Evolutionary conservation across 2,888 invertebrate species (phyloP), one percentile per base, ranked within the genome.

Genomic region (Conomelus anceps): DNA sequence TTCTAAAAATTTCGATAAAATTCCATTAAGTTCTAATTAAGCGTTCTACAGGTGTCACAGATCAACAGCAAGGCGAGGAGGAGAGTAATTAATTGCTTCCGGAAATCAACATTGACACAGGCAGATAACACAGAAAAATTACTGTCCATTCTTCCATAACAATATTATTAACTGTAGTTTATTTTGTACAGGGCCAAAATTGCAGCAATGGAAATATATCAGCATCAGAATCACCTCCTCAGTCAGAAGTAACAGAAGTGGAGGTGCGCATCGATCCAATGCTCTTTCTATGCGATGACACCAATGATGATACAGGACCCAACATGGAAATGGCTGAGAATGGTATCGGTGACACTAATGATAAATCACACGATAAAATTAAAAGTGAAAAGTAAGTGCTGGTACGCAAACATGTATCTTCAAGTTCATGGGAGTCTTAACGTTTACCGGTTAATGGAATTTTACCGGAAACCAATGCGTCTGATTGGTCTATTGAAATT

Each of bases 231-330:
- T 11, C 85, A 88, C 63, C 85, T 0, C 24, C 89, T 13, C 34
- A 23, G 6, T 90, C 41, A 23, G 91, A 91, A 17, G 91, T 91
- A 22, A 91, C 91, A 20, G 94, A 95, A 93, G 95, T 96, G 94
- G 96, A 96, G 93, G 95, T 96, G 0, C 95, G 94, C 92, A 94
- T 96, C 0, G 96, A 96, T 92, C 96, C 96, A 4, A 96, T 96
- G 95, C 93, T 96, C 92, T 95, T 96, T 91, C 90, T 92, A 92
- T 92, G 91, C 26, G 93, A 94, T 34, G 93, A 93, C 34, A 90
- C 90, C 23, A 92, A 92, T 90, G 89, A 92, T 34, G 87, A 90
- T 86, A 90, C 90, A 84, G 89, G 88, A 24, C 41, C 87, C n/a
- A 23, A 85, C 34, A 29, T 84, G 22, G 63, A 86, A 22, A 88